Conservation (phyloP, 2,797 vertebrate genomes). For the Bradypus variegatus region DNA sequence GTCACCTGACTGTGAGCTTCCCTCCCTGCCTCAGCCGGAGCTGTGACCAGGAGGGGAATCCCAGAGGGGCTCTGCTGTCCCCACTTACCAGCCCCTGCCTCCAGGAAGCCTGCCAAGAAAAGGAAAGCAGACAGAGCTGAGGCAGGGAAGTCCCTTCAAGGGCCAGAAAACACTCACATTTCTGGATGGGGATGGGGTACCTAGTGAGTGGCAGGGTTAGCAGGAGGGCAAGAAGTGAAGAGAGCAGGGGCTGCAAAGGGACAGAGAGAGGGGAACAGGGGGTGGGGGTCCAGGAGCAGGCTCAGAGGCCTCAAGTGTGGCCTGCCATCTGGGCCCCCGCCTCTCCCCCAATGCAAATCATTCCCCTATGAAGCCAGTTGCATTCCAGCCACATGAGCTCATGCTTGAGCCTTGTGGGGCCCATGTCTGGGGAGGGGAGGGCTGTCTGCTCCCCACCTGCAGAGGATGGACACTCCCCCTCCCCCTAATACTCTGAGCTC, state of each 20-base stretch:
- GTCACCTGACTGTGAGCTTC: background rate
- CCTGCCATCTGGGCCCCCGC: background rate
- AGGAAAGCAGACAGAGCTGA: background rate
- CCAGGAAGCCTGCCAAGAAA: background rate
- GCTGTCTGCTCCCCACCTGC: conserved; percentile 39
- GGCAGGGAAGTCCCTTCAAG: background rate
- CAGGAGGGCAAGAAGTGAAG: background rate
- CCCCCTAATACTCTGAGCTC: background rate
- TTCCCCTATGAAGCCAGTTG: conserved; percentile 17
- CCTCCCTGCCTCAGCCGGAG: background rate
- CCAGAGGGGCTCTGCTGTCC: background rate
- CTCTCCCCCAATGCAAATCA: background rate
- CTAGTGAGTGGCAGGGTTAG: background rate
- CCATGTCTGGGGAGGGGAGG: background rate
- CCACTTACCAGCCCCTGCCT: background rate
- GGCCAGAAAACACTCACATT: background rate
- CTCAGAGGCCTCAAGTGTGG: background rate
- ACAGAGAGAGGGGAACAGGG: background rate
- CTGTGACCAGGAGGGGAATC: background rate
- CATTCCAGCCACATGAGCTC: conserved; percentile 53
- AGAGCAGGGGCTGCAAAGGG: background rate
- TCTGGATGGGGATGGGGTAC: background rate
- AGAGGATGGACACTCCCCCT: background rate
- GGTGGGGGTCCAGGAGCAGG: background rate
- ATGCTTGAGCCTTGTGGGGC: background rate